A percentile compares a stretch with the other conserved stretches of the same genome.
phyloP scores from a whole-genome alignment of 2,797 vertebrate species.

The Sebastes aleutianus region DNA sequence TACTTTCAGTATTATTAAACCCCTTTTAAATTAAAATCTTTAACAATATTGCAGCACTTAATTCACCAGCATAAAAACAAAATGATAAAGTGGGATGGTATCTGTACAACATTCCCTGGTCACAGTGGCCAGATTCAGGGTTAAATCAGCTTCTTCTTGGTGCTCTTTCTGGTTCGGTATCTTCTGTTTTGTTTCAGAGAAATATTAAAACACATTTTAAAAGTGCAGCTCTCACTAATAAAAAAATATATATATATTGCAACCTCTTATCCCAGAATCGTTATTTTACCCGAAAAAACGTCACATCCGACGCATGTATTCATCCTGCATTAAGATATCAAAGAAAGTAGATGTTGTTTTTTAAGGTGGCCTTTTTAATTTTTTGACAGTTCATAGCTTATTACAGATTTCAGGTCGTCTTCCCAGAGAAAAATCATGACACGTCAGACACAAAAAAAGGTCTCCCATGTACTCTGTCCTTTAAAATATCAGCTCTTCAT shows the following conservation, averaged over 20 bases:
- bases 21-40: neutral
- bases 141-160: neutral
- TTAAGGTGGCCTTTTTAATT: constrained; percentile 32
- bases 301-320: neutral
- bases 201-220: neutral
- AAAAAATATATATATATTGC: neutral
- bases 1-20: neutral
- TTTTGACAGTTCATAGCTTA: constrained; percentile 24
- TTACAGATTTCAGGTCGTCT: constrained; percentile 31
- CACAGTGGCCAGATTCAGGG: neutral
- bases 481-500: constrained; percentile 21
- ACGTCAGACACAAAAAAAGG: constrained; percentile 24
- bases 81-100: neutral
- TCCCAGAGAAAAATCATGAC: constrained; percentile 42
- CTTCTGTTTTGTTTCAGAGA: neutral
- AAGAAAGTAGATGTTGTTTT: constrained; percentile 1
- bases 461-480: neutral
- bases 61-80: neutral
- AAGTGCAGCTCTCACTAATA: neutral
- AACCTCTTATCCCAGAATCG: neutral
- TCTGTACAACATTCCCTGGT: neutral
- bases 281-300: neutral
- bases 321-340: neutral
- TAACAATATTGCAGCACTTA: neutral
- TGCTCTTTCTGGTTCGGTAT: neutral